Conservation (phyloP, 2,888 invertebrate species). For the Galerucella calmariensis region DNA sequence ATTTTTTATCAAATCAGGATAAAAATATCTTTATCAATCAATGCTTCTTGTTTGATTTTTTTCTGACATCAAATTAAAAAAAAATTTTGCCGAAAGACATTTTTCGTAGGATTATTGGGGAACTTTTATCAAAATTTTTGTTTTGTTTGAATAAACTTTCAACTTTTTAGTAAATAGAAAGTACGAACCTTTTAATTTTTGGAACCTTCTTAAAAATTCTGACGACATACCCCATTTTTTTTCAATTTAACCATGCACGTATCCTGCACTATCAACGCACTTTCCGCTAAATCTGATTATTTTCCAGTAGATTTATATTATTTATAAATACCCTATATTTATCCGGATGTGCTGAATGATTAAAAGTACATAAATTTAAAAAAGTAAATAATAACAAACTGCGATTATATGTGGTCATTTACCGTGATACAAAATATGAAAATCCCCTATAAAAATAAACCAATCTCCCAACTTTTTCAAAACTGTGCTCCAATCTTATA, state of each 20-base stretch:
- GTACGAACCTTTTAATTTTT: neutral
- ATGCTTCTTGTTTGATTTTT: no score
- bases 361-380: neutral
- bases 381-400: conserved; percentile 3
- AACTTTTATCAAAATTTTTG: no score
- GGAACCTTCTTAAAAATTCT: neutral
- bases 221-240: neutral
- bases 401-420: conserved; percentile 8
- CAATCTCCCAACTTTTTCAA: no score
- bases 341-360: neutral
- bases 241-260: neutral
- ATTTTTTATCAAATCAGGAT: no score
- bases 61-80: no score
- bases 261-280: neutral
- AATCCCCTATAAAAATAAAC: neutral
- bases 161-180: neutral
- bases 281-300: neutral
- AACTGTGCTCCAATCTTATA: no score
- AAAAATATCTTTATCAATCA: no score
- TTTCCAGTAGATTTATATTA: neutral
- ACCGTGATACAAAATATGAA: neutral
- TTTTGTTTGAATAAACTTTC: no score
- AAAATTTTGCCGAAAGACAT: no score
- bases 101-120: no score
- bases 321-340: neutral